Conservation (phyloP, 2,797 vertebrate species). For the Myotis pilosus region DNA sequence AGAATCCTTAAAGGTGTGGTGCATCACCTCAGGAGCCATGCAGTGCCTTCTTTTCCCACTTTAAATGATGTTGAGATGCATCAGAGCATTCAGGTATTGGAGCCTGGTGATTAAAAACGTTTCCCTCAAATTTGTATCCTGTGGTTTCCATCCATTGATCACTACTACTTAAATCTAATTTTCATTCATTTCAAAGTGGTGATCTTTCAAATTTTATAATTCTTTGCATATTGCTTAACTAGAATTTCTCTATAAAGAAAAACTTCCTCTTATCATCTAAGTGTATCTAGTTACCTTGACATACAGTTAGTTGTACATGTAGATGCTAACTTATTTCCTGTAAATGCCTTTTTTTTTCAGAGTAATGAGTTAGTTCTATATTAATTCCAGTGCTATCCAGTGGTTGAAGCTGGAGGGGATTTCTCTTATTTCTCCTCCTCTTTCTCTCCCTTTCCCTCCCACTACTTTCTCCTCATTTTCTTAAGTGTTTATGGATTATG, state of each 20-base stretch:
- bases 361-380: not conserved
- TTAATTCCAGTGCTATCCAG: not conserved
- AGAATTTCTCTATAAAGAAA: not conserved
- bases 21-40: not conserved
- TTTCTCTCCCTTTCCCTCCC: not conserved
- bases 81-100: not conserved
- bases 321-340: not conserved
- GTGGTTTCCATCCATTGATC: not conserved
- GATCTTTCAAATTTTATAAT: not conserved
- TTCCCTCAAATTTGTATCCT: not conserved
- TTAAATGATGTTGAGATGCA: not conserved
- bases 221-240: not conserved
- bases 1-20: not conserved
- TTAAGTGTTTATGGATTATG: not conserved
- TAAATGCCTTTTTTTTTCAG: not conserved
- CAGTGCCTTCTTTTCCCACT: not conserved
- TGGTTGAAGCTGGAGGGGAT: not conserved
- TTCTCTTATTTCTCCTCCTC: not conserved
- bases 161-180: not conserved
- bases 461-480: not conserved
- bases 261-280: not conserved
- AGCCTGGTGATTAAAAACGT: not conserved
- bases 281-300: conserved; percentile 9
- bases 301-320: not conserved
- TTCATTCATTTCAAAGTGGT: not conserved